phyloP scores from a whole-genome alignment of 2,888 invertebrate genomes.

The Oeneis ivallda region DNA sequence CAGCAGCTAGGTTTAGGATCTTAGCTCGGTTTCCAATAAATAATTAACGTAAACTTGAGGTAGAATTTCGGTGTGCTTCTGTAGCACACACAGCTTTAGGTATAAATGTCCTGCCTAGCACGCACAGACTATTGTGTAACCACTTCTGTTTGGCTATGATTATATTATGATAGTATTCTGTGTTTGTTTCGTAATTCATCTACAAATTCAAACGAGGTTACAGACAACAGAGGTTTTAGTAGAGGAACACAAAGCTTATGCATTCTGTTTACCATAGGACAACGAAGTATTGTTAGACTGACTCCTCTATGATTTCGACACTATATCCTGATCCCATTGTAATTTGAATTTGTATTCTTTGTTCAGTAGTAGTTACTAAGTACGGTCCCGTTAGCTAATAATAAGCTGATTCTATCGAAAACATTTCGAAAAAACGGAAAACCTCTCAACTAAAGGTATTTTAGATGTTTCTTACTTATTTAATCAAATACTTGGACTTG shows the following conservation, averaged over 20 bases:
- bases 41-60: constrained; percentile 1
- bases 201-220: constrained; percentile 26
- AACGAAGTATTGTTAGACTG: neutral
- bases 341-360: no score
- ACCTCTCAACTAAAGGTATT: no score
- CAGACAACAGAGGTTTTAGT: constrained; percentile 12
- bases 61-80: neutral
- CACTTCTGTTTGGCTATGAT: neutral
- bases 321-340: no score
- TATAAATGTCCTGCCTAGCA: neutral
- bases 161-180: neutral
- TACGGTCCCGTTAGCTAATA: no score
- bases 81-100: neutral
- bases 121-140: neutral
- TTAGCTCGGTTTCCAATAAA: neutral
- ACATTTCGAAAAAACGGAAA: no score
- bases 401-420: no score
- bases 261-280: neutral
- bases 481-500: no score
- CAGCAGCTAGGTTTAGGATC: neutral
- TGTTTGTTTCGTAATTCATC: constrained; percentile 28
- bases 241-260: constrained; percentile 22
- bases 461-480: no score
- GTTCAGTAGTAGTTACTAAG: no score
- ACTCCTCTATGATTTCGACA: neutral